Base-by-base conservation (phyloP, 2,113 vertebrate genomes). In the Bombycilla garrulus region DNA sequence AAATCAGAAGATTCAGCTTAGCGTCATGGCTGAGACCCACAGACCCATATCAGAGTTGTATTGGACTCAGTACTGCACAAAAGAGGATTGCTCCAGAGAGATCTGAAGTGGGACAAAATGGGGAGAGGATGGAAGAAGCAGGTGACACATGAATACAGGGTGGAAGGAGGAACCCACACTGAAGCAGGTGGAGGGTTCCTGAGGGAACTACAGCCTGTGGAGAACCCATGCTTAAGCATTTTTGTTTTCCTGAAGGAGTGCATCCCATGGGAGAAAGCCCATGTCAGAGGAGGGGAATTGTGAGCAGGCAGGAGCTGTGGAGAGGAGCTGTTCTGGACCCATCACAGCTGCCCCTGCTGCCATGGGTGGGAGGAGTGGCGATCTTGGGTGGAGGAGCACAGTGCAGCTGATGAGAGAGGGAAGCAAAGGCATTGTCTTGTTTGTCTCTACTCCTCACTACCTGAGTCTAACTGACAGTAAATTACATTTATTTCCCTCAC, bases 351-450 rank as follows among this genome's bases (percentile, higher is more conserved):
- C 17, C 38, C 22, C 14, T 65, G 62, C 44, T 60, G 31, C 61
- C 12, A 2, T 1, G 35, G 28, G 38, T 36, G 42, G 10, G 38
- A 54, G 23, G 8, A 7, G 9, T n/a, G 51, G 15, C 3, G 24
- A 6, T 26, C 17, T 28, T 7, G 5, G 40, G 7, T 28, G 5
- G 28, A 65, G 60, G 76, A 56, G 17, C 40, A 20, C 47, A 53
- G 48, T 25, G 48, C 6, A 2, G 12, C 45, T 74, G 36, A 29
- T 17, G n/a, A 65, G 57, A 61, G 5, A 56, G 31, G 11, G 48
- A 16, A 58, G 44, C 18, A 53, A 44, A 48, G 47, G 5, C 0
- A 0, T 38, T 6, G 1, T 29, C 65, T 44, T 64, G 12, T 50
- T 73, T 57, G 11, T 36, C n/a, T 83, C 25, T 53, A 47, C 73